A percentile compares a stretch with the other conserved stretches of the same genome.
Conservation (phyloP, 2,797 vertebrate genomes). For the Gallinago stenura region DNA sequence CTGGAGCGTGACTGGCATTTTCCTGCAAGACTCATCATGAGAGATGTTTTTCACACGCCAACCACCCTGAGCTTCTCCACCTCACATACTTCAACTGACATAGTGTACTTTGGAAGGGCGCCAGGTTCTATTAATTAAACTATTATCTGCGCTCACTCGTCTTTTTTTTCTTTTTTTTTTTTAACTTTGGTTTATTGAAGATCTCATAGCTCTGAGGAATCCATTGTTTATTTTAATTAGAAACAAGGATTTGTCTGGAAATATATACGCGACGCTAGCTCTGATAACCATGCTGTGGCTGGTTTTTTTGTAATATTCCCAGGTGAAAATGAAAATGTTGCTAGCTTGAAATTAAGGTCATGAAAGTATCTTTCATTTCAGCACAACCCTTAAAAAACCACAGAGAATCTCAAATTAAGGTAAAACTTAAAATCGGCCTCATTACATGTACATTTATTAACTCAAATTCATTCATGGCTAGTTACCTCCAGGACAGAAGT, state of each 20-base stretch:
- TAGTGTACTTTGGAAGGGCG: constrained; percentile 72
- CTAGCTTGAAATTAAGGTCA: background rate
- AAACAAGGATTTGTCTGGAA: constrained; percentile 64
- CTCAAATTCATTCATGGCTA: background rate
- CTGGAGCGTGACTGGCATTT: constrained; percentile 3
- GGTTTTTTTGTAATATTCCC: background rate
- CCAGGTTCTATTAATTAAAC: constrained; percentile 82
- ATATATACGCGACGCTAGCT: background rate
- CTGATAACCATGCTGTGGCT: background rate
- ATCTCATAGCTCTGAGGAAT: constrained; percentile 74
- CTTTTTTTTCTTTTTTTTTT: background rate
- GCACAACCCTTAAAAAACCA: background rate
- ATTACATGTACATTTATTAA: background rate
- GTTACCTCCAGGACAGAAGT: background rate
- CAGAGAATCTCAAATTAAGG: background rate
- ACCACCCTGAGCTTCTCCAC: constrained; percentile 62
- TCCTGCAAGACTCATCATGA: constrained; percentile 72
- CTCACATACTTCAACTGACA: constrained; percentile 72
- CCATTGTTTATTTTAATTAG: constrained; percentile 79
- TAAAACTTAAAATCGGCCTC: background rate
- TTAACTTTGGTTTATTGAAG: constrained; percentile 44
- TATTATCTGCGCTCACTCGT: constrained; percentile 69
- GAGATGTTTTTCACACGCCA: constrained; percentile 61
- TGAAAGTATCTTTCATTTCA: constrained; percentile 17
- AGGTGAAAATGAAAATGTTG: background rate